phyloP scores from a whole-genome alignment of 2,888 invertebrate genomes.

The Scaptomyza polygonia region DNA sequence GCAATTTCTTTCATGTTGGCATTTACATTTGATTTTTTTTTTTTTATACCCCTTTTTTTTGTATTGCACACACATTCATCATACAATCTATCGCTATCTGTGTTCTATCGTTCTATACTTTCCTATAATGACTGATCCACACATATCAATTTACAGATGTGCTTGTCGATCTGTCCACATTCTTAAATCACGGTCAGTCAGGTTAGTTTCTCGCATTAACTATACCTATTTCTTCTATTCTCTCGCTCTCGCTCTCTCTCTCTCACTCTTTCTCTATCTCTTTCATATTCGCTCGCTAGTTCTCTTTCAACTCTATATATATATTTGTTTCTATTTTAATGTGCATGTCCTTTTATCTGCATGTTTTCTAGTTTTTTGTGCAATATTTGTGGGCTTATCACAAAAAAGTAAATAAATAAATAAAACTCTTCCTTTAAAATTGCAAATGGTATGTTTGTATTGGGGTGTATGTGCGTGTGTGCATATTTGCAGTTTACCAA shows the following conservation, averaged over 20 bases:
- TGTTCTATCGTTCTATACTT: constrained; percentile 24
- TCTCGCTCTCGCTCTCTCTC: constrained; percentile 1
- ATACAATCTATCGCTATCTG: constrained; percentile 7
- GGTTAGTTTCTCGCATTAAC: constrained; percentile 79
- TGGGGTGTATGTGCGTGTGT: background rate
- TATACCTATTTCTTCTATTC: constrained; percentile 25
- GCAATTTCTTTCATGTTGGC: constrained; percentile 11
- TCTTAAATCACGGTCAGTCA: constrained; percentile 84
- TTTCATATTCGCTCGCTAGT: constrained; percentile 16
- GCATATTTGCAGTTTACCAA: constrained; percentile 58
- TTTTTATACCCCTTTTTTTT: background rate
- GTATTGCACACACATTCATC: constrained; percentile 5
- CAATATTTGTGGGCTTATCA: constrained; percentile 40
- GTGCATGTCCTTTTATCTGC: constrained; percentile 59
- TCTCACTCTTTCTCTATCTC: constrained; percentile 22
- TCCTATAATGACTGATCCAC: constrained; percentile 56
- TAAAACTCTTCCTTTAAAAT: constrained; percentile 28
- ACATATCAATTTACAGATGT: constrained; percentile 83
- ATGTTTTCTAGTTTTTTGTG: constrained; percentile 13
- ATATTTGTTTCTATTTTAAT: constrained; percentile 56
- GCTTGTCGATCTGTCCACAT: constrained; percentile 84
- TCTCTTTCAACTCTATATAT: constrained; percentile 21
- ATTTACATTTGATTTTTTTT: background rate
- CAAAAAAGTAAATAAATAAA: constrained; percentile 34
- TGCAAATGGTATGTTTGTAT: constrained; percentile 6